Evolutionary conservation across 37 sponge, comb jelly and placozoan genomes (phyloP).

Genomic region (Crambe crambe): DNA sequence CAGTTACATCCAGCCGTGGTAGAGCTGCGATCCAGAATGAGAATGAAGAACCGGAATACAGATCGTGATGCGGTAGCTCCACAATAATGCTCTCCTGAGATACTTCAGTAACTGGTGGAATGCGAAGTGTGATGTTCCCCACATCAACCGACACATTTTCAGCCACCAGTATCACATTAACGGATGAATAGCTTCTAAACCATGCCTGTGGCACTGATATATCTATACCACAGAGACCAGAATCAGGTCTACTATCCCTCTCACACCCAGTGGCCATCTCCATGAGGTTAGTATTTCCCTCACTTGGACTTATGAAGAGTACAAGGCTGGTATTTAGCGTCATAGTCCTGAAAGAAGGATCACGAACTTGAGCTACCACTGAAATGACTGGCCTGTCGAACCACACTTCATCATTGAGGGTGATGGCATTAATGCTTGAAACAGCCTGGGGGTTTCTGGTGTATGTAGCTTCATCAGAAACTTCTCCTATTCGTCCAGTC

Average conservation of each 20-base stretch:
- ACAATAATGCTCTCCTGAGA: conserved; percentile 20
- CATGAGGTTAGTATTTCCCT: not conserved
- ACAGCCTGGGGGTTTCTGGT: not conserved
- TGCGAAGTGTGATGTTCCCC: conserved; percentile 13
- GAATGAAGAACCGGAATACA: conserved; percentile 26
- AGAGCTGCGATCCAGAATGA: conserved; percentile 24
- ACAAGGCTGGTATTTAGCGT: not conserved
- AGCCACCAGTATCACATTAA: conserved; percentile 20
- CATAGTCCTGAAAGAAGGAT: conserved; percentile 1
- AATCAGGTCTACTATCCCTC: not conserved
- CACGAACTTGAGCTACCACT: conserved; percentile 31
- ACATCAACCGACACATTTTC: not conserved
- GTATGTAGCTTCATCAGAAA: not conserved
- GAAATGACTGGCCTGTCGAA: conserved; percentile 26
- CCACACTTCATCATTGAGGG: conserved; percentile 20
- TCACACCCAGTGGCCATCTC: not conserved
- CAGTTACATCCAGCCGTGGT: not conserved
- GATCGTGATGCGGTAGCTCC: conserved; percentile 22
- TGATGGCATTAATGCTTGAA: not conserved
- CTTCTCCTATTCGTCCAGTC: not conserved
- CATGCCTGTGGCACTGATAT: conserved; percentile 47
- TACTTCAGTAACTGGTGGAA: not conserved
- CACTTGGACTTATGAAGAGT: conserved; percentile 7
- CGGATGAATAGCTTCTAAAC: conserved; percentile 36
- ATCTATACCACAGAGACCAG: conserved; percentile 36